Evolutionary conservation across 2,888 invertebrate genomes (phyloP), one percentile per base, ranked within the genome.

Genomic region (Gymnocheta viridis): DNA sequence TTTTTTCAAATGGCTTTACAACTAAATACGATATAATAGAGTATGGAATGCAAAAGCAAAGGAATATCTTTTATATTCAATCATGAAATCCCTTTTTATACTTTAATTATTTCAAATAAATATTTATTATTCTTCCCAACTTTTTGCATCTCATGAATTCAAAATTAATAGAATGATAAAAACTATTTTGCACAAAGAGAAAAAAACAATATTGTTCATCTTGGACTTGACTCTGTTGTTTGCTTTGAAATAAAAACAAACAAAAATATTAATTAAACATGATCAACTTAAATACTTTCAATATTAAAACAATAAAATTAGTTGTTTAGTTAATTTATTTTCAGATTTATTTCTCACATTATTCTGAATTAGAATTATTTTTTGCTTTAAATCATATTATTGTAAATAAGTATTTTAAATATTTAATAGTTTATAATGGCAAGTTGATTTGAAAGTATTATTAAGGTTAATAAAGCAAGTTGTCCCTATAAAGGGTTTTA

Each of bases 141-240:
- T 56, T 29, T 54, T 27, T 54, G 17, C 29, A n/a, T 38, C 2
- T 35, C 12, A 60, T 38, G 5, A 38, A 17, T 19, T 19, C 10
- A 19, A 19, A 47, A n/a, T 32, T 9, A 10, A 67, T 38, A 67
- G 35, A 17, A 32, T 35, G 5, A 12, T 29, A 5, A 27, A 66
- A 27, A 29, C 29, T 27, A 2, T 27, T 17, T 29, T 64, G 7
- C 4, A 14, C 19, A 32, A 19, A 14, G 44, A 6, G n/a, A 5
- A n/a, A 44, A 19, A 35, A 3, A 22, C 10, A 3, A 35, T 51
- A 0, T 14, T 69, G 38, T 38, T 38, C 24, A 51, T 69, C 24
- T 24, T 38, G 27, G 54, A 38, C 69, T 54, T 69, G 51, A 54
- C n/a, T 35, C 12, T 49, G 32, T 22, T 49, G 32, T 22, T 22